These are phyloP conservation scores for Furnarius figulus DNA, from an alignment of 2,113 vertebrate species.

Conservation along the genomic window DNA sequence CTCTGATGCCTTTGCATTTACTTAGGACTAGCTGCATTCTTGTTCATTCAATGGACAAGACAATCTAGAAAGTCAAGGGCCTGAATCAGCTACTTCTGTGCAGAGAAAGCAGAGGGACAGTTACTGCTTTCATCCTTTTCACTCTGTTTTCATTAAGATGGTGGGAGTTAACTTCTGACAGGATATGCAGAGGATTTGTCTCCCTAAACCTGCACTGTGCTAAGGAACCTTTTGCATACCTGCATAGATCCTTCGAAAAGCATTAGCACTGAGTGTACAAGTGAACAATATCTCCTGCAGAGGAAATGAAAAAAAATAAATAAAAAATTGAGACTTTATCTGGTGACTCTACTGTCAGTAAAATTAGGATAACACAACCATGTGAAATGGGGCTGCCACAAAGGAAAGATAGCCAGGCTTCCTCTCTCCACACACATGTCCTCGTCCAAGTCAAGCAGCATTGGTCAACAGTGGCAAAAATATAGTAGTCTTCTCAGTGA, in stretches of 20 bases:
- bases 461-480: not conserved
- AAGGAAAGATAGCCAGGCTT: not conserved
- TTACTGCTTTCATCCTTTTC: not conserved
- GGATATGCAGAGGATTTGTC: not conserved
- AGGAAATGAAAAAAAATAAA: not conserved
- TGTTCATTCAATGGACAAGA: not conserved
- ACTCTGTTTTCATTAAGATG: not conserved
- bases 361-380: not conserved
- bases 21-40: not conserved
- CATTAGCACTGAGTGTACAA: fast-evolving
- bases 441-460: not conserved
- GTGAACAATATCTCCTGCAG: not conserved
- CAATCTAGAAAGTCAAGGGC: not conserved
- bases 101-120: not conserved
- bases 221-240: not conserved
- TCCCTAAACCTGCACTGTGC: not conserved
- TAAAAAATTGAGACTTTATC: not conserved
- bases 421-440: not conserved
- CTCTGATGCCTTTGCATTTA: fast-evolving
- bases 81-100: not conserved
- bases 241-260: not conserved
- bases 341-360: not conserved
- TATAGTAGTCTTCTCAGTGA: not conserved
- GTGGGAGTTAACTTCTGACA: not conserved
- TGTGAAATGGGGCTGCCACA: not conserved